Conservation (phyloP, 1,140 invertebrate species). For the Polypedilum vanderplanki region DNA sequence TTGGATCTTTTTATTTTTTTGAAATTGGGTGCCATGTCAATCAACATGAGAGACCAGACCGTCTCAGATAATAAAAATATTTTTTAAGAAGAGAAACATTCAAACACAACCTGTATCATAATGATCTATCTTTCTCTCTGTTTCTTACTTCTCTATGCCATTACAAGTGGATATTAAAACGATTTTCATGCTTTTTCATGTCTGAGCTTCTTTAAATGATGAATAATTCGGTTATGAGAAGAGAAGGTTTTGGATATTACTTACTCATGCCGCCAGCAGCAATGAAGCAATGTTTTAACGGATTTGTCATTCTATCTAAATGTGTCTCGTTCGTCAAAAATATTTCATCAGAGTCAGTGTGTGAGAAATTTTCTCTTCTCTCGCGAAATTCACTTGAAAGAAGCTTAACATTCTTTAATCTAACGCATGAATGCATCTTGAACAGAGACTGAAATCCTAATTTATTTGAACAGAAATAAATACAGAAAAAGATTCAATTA, state of each 20-base stretch:
- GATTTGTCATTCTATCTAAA: too few species aligned
- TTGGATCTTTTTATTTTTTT: not conserved
- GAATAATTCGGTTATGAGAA: not conserved
- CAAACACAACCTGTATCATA: slow-evolving; percentile 2
- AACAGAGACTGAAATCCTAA: too few species aligned
- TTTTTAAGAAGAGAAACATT: not conserved
- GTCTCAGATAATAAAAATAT: not conserved
- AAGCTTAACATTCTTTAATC: too few species aligned
- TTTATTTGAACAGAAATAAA: too few species aligned
- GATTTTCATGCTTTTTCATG: slow-evolving; percentile 7
- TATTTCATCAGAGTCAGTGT: too few species aligned
- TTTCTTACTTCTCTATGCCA: not conserved
- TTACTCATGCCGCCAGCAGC: not conserved
- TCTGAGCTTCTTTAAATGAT: not conserved
- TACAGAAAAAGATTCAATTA: too few species aligned
- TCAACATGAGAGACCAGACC: slow-evolving; percentile 7
- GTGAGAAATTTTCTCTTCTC: too few species aligned
- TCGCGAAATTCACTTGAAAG: too few species aligned
- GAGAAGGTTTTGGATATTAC: not conserved
- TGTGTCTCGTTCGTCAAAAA: too few species aligned
- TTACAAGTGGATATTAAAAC: not conserved
- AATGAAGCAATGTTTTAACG: too few species aligned
- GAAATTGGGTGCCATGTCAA: slow-evolving; percentile 20
- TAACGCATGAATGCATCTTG: too few species aligned
- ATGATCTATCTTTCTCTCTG: not conserved